Percentiles rank a stretch among this genome's conserved stretches.
These are phyloP conservation scores for Coranthus polyacanthus DNA, from an alignment of 2,797 vertebrate species.

Conservation along the genomic window DNA sequence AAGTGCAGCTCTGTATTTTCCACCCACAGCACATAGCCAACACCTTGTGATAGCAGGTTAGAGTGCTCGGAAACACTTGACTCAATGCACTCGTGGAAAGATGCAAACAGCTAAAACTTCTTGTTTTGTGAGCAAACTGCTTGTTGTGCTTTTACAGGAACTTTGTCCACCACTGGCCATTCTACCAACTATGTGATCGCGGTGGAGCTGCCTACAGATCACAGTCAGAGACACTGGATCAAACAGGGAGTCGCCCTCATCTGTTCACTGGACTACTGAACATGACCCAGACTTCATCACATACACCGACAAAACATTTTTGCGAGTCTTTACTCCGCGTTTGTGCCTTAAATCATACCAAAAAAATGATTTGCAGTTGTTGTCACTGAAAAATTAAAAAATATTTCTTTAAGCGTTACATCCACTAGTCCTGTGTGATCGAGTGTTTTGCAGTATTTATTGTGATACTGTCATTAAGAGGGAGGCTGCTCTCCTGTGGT, in stretches of 20 bases:
- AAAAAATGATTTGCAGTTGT: too few species aligned
- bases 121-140: conserved; percentile 4
- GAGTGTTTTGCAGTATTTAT: neutral
- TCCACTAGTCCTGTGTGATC: conserved; percentile 10
- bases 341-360: neutral
- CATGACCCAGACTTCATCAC: conserved; percentile 9
- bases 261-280: conserved; percentile 92
- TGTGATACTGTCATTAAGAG: neutral
- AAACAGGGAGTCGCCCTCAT: conserved; percentile 92
- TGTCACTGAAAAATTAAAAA: too few species aligned
- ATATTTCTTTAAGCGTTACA: too few species aligned
- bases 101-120: neutral
- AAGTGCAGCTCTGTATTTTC: conserved; percentile 74
- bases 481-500: neutral
- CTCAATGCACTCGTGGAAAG: conserved; percentile 21
- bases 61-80: conserved; percentile 20
- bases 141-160: conserved; percentile 80
- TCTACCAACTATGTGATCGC: conserved; percentile 93
- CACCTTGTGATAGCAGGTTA: conserved; percentile 27
- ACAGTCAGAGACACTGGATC: conserved; percentile 90
- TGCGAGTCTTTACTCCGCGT: neutral
- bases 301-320: neutral
- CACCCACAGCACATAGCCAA: conserved; percentile 47
- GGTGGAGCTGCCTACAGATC: conserved; percentile 89
- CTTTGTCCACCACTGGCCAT: conserved; percentile 90